Evolutionary conservation across 1,140 invertebrate species (phyloP), one percentile per base, ranked within the genome.

Genomic region (Babylonia areolata): DNA sequence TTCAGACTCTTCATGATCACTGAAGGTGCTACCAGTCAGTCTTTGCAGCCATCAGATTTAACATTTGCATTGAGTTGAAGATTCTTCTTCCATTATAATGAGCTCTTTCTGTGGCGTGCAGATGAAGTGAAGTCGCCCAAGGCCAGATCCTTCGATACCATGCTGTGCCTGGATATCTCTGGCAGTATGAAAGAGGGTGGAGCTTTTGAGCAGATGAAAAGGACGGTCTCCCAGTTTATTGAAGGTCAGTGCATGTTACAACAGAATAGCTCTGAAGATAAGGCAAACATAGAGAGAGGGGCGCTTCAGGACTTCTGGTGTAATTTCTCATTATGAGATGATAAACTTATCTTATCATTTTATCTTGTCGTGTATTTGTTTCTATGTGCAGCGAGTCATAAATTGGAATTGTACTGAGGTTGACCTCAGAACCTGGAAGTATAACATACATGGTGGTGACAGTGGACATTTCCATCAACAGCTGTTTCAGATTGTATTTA

Each of bases 221-320:
- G 31, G 28, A 46, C 77, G 31, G 84, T 71, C 3, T 20, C 35
- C 17, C 15, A 3, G 23, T 85, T 85, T 31, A 85, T 85, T 71
- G 77, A 85, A 15, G 84, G 77, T 85, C 0, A 31, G 46, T 3
- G 23, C 12, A 20, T 77, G 6, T 35, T 35, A n/a, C 3, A n/a
- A n/a, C n/a, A 79, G 31, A 85, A 58, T 42, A 64, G 83, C 9
- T 69, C 86, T 81, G 87, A 85, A 15, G 58, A 87, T 39, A 87
- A 88, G 40, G 89, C 88, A 35, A 90, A 90, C 33, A 37, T 90
- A 28, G 87, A 77, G n/a, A n/a, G n/a, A n/a, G n/a, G n/a, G n/a
- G n/a, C n/a, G n/a, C n/a, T n/a, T n/a, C n/a, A n/a, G n/a, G n/a
- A n/a, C n/a, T n/a, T 23, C 42, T 90, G 11, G 81, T 90, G 33